Evolutionary conservation across 1,140 invertebrate genomes (phyloP), one percentile per base, ranked within the genome.

Genomic region (Diorhabda carinulata): DNA sequence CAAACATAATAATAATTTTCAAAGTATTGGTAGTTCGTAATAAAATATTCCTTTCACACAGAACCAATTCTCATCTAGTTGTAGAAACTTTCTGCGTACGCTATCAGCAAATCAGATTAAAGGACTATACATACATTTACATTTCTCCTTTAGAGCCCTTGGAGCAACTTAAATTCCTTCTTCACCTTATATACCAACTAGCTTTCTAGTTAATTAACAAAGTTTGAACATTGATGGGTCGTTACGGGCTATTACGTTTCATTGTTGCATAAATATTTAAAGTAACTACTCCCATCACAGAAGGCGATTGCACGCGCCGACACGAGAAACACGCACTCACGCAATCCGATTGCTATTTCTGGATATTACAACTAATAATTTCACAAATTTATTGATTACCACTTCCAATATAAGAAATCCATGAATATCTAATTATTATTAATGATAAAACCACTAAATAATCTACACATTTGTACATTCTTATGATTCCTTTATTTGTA

Each of bases 231-330:
- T 68, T 68, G 60, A 68, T 68, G 61, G 67, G 59, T 43, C 67
- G 67, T 63, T 68, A 63, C 61, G 67, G 52, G 10, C 25, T 56
- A 61, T 61, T 62, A 62, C 61, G 60, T 9, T 57, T 61, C 6
- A 63, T 59, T 58, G 61, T 68, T 63, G 60, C 67, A 68, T 68
- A 68, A 68, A 68, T 68, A 68, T 68, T 68, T 68, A 68, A 68
- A 43, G 65, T 45, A 67, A 67, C 65, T 67, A 67, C 60, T 67
- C 65, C 65, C 65, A 60, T 67, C 57, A 67, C 60, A 67, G 65
- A 25, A 67, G 65, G 65, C 65, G 65, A 66, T 70, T 70, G 69
- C 69, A 70, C 47, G 47, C 47, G 47, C n/a, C 47, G 47, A n/a
- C 69, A 64, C 67, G 57, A 42, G 41, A 47, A 52, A 41, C 69